Evolutionary conservation across 2,113 vertebrate species (phyloP).

Genomic region (Turdus rufiventris): DNA sequence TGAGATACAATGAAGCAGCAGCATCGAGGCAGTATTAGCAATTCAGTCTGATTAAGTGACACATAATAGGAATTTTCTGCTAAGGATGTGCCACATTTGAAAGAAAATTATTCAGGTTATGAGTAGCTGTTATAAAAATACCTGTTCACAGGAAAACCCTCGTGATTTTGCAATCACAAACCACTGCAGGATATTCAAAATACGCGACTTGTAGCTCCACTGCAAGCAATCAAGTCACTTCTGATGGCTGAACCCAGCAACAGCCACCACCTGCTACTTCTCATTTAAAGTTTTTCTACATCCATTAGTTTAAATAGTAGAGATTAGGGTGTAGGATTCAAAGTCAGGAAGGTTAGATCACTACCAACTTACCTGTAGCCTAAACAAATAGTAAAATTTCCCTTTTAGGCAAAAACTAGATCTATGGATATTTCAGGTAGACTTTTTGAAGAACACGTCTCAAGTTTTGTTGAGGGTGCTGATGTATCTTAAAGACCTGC

Average conservation of each 20-base stretch:
- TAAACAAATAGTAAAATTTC: background rate
- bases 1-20: constrained; percentile 35
- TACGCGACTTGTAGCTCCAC: background rate
- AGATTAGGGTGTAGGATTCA: background rate
- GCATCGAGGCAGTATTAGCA: background rate
- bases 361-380: background rate
- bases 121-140: constrained; percentile 5
- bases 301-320: background rate
- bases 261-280: background rate
- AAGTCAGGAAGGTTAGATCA: background rate
- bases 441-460: background rate
- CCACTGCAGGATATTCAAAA: background rate
- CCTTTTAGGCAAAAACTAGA: background rate
- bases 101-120: constrained; percentile 36
- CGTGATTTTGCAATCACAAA: constrained; percentile 6
- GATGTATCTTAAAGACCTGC: background rate
- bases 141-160: background rate
- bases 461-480: background rate
- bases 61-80: background rate
- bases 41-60: constrained; percentile 22
- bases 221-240: background rate
- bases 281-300: background rate
- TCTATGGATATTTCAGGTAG: background rate
- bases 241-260: background rate
- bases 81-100: background rate